phyloP scores from a whole-genome alignment of 2,888 invertebrate genomes.

The Tachystola acroxantha region DNA sequence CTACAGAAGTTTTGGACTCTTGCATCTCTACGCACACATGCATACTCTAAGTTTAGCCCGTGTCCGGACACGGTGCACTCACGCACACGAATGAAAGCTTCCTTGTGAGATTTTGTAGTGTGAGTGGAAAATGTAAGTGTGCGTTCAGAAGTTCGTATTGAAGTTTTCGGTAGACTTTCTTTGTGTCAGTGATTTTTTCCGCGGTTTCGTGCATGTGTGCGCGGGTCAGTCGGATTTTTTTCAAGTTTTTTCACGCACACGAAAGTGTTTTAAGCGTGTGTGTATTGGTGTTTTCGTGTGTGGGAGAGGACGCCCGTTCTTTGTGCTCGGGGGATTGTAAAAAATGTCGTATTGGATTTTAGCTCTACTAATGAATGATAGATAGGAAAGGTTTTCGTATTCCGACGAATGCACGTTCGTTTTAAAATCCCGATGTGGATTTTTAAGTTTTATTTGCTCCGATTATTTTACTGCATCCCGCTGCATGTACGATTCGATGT shows the following conservation, averaged over 20 bases:
- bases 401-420: conserved; percentile 42
- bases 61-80: conserved; percentile 52
- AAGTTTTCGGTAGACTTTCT: conserved; percentile 76
- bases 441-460: conserved; percentile 12
- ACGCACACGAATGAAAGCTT: conserved; percentile 48
- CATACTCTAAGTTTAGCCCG: conserved; percentile 67
- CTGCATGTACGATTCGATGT: conserved; percentile 27
- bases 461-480: conserved; percentile 16
- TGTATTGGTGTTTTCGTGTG: conserved; percentile 47
- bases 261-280: conserved; percentile 25
- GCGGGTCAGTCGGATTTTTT: conserved; percentile 73
- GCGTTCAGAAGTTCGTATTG: conserved; percentile 68
- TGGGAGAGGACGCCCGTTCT: conserved; percentile 63
- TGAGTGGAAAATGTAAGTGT: conserved; percentile 35
- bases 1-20: conserved; percentile 61
- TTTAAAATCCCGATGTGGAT: conserved; percentile 58
- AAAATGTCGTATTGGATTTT: conserved; percentile 78
- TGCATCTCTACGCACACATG: conserved; percentile 60
- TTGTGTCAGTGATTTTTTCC: conserved; percentile 78
- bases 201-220: conserved; percentile 55
- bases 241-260: conserved; percentile 68
- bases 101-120: conserved; percentile 39
- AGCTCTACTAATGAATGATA: conserved; percentile 77
- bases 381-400: conserved; percentile 56
- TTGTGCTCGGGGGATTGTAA: conserved; percentile 73